Base-by-base conservation (phyloP, 2,113 vertebrate genomes). In the Myiozetetes cayanensis region DNA sequence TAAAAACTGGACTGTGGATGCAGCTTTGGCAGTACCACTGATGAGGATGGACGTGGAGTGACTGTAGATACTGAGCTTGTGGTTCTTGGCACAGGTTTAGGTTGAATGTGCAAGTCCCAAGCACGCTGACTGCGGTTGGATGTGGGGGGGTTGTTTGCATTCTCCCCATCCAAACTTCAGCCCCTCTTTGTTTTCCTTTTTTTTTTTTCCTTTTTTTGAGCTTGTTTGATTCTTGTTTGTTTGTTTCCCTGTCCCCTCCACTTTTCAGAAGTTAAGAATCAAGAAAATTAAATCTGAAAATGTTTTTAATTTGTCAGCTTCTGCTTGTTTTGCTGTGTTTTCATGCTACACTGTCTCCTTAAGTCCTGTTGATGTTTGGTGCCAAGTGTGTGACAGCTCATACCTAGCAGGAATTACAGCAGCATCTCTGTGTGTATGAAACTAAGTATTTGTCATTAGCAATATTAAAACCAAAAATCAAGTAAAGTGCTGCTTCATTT, bases 51-150 rank as follows among this genome's bases (percentile, higher is more conserved):
- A 66, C 52, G 56, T 47, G 82, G 43, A 22, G 66, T 58, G 58
- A 25, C 46, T 72, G 14, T 59, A 35, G 56, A 46, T 67, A 31
- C n/a, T 28, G 17, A 63, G 31, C 31, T 72, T 58, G 73, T 74
- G 55, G 25, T 63, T 46, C 18, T 67, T 76, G 63, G 58, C 52
- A 31, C 22, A 49, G 68, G 5, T 55, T 84, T 53, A 28, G 47
- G 37, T 56, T 76, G 46, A 67, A 72, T n/a, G 16, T 2, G 4
- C 31, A 53, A 39, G 31, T 50, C 58, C 50, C 59, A 46, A 35
- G 17, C n/a, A n/a, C 0, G 0, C 27, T 47, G 23, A n/a, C n/a
- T 44, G 58, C 44, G 73, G 33, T 6, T 25, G 33, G 16, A 4
- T 41, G 23, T 47, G 72, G n/a, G 35, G 35, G 39, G 6, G 2